These are phyloP conservation scores for Merops nubicus DNA, from an alignment of 2,113 vertebrate species.

Conservation along the genomic window DNA sequence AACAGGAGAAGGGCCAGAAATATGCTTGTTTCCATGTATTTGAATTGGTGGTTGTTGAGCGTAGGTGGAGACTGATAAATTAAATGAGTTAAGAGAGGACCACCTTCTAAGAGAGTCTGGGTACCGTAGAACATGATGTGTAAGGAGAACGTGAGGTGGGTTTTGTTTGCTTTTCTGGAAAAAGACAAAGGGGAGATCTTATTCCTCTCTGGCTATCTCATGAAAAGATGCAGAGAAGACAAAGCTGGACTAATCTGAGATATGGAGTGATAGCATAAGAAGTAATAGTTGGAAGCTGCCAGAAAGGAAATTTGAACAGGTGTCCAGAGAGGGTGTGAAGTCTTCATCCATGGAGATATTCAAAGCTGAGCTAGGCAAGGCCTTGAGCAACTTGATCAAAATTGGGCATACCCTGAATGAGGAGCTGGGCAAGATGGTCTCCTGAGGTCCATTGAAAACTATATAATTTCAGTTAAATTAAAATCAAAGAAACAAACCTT, in stretches of 20 bases:
- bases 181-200: background rate
- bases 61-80: background rate
- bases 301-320: background rate
- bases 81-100: background rate
- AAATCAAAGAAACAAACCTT: background rate
- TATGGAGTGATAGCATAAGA: background rate
- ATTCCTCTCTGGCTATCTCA: background rate
- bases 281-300: background rate
- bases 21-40: background rate
- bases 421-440: background rate
- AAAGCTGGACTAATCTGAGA: background rate
- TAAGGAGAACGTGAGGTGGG: background rate
- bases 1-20: background rate
- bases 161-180: background rate
- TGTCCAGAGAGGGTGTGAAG: background rate
- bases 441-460: background rate
- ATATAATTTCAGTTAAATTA: background rate
- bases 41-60: background rate
- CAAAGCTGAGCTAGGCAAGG: background rate
- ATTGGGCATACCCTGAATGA: background rate
- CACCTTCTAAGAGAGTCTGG: background rate
- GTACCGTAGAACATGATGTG: background rate
- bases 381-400: background rate
- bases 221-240: background rate
- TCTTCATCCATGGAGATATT: background rate